Evolutionary conservation across 30 jellyfish, hydroid and myxozoan genomes (phyloP).

Genomic region (Chironex yamaguchii): DNA sequence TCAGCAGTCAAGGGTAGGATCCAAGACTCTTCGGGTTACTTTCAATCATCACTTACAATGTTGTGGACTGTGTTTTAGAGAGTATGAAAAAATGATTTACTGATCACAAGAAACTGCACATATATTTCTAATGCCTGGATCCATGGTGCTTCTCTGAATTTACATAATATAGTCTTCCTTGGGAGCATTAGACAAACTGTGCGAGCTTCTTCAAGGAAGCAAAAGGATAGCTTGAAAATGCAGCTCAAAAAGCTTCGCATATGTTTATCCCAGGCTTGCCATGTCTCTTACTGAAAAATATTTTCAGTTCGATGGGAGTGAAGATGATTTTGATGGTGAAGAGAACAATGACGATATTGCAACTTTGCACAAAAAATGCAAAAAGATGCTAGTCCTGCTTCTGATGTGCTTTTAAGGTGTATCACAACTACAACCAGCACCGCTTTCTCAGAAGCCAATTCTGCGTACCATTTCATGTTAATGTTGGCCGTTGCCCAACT

Average conservation of each 20-base stretch:
- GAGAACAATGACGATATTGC: too few species aligned
- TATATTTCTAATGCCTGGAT: conserved; percentile 44
- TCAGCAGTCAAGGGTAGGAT: conserved; percentile 27
- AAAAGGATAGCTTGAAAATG: neutral
- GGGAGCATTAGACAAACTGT: conserved; percentile 13
- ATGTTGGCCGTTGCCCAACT: conserved; percentile 27
- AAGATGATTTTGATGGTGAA: neutral
- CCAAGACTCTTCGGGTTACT: neutral
- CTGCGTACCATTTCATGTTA: conserved; percentile 7
- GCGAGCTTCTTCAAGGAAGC: conserved; percentile 20
- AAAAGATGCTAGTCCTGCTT: conserved; percentile 27
- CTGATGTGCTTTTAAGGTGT: conserved; percentile 48
- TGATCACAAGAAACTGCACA: conserved; percentile 36
- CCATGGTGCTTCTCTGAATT: conserved; percentile 13
- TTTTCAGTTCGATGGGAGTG: conserved; percentile 5
- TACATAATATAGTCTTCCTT: neutral
- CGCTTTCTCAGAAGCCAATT: conserved; percentile 26
- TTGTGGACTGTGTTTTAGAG: conserved; percentile 31
- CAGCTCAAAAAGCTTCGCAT: conserved; percentile 30
- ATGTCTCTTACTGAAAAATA: conserved; percentile 13
- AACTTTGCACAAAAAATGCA: neutral
- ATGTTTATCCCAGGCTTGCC: conserved; percentile 35
- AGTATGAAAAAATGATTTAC: conserved; percentile 1
- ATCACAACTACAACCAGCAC: conserved; percentile 13
- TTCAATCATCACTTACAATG: conserved; percentile 11